These are phyloP conservation scores for Corythoichthys intestinalis DNA, from an alignment of 2,113 vertebrate species.

Conservation along the genomic window DNA sequence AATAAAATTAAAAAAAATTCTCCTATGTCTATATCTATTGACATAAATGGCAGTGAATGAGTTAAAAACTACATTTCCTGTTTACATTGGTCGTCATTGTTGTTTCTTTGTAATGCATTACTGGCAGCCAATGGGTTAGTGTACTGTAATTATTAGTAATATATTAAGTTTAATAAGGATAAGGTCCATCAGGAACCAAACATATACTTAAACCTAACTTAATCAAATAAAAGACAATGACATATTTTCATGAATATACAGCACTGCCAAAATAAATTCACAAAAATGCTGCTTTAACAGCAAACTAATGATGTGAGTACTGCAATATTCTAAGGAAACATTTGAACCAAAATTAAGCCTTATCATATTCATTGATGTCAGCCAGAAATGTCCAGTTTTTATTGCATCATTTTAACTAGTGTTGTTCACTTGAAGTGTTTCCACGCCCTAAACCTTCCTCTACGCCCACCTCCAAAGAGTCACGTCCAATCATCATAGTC, in stretches of 20 bases:
- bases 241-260: not conserved
- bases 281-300: not conserved
- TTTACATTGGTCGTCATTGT: no score
- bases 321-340: not conserved
- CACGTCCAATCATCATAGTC: conserved; percentile 47
- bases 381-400: conserved; percentile 17
- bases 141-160: no score
- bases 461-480: conserved; percentile 13
- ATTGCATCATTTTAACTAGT: conserved; percentile 38
- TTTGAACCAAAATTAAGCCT: not conserved
- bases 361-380: not conserved
- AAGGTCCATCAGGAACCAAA: not conserved
- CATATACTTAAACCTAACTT: not conserved
- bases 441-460: conserved; percentile 21
- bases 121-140: no score
- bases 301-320: not conserved
- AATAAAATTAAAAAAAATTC: no score
- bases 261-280: not conserved
- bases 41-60: no score
- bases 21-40: no score
- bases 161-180: not conserved
- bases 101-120: no score
- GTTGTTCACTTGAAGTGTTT: conserved; percentile 12
- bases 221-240: not conserved
- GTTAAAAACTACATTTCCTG: no score